Base-by-base conservation (phyloP, 2,888 invertebrate species). In the Trissonchulus sp. region DNA sequence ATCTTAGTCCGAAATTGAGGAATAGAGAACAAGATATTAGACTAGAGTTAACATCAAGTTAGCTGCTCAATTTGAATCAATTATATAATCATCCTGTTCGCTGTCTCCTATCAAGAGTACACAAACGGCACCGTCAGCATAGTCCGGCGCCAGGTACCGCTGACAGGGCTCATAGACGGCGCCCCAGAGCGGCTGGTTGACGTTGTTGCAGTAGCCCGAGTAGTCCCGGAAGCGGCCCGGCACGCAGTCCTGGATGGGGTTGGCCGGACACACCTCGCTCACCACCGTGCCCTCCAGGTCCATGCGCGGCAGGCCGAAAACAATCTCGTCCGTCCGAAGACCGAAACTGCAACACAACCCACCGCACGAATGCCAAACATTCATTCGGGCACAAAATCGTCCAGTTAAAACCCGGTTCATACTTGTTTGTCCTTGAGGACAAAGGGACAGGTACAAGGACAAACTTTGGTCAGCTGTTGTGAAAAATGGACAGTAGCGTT, bases 151-250 rank as follows among this genome's bases (percentile, higher is more conserved):
- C 8, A 81, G 75, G 28, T 83, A 75, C 31, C 84, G 73, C 34
- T 79, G 79, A 77, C 84, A 73, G 15, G 81, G 82, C 73, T 82
- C 81, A 69, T 81, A 81, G 8, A 79, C 77, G 3, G 83, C 82
- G 0, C 84, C 84, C 78, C 81, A 78, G 15, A 80, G 73, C 3
- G 84, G 84, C 23, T 79, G 76, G 15, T 80, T 77, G 3, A 84
- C 81, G 68, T 84, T 84, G 79, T 84, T 84, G 76, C 84, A 84
- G 74, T 82, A 81, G 3, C 84, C 84, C 18, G 82, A 80, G 31
- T 82, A 83, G 2, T 81, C 81, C 33, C 84, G 78, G 37, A 81
- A 81, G 37, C 73, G 81, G 74, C 83, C 83, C 3, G 82, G 80
- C 30, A 82, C 79, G 76, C 83, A 83, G 65, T 83, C 82, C 28